Base-by-base conservation (phyloP, 2,888 invertebrate species). In the Trissolcus japonicus region DNA sequence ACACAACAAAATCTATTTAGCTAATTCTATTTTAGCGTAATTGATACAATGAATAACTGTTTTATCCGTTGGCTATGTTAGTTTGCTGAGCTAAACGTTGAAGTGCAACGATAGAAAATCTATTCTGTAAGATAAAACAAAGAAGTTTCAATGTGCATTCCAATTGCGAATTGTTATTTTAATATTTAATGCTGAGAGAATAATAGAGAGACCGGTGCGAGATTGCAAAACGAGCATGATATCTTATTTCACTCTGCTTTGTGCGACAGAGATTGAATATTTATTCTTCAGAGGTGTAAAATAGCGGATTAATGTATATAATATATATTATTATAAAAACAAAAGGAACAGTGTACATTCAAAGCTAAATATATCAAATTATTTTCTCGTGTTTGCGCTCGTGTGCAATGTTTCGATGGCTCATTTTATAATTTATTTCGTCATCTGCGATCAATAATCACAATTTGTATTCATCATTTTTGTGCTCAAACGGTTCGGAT, bases 1-100 rank as follows among this genome's bases (percentile, higher is more conserved):
- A 92, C 94, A 80, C 95, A 95, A 87, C 95, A 95, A 88, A 95
- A 94, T 85, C 90, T 94, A 90, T 94, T 94, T 90, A 89, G 88
- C 82, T 89, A 89, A 89, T 85, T 85, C 78, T 63, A 67, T 57
- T 82, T 83, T 75, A 66, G 69, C 78, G 78, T 79, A 80, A 76
- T 81, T 80, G 81, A 82, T 82, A 72, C 40, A 75, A 56, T 43
- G 21, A 67, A 83, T 79, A 76, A 71, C 63, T 69, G 69, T 75
- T 63, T 78, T 59, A 74, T 56, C 74, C 65, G 69, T 76, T 61
- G 66, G 55, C 76, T 74, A 69, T 53, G 60, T 63, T 76, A 74
- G 71, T 80, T 76, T 68, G 68, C 66, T 62, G 69, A 65, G 65
- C 29, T 75, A 69, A 73, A 63, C 21, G 35, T 17, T 60, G 63